Evolutionary conservation across 2,888 invertebrate species (phyloP), one percentile per base, ranked within the genome.

Genomic region (Drosophila hamatofila): DNA sequence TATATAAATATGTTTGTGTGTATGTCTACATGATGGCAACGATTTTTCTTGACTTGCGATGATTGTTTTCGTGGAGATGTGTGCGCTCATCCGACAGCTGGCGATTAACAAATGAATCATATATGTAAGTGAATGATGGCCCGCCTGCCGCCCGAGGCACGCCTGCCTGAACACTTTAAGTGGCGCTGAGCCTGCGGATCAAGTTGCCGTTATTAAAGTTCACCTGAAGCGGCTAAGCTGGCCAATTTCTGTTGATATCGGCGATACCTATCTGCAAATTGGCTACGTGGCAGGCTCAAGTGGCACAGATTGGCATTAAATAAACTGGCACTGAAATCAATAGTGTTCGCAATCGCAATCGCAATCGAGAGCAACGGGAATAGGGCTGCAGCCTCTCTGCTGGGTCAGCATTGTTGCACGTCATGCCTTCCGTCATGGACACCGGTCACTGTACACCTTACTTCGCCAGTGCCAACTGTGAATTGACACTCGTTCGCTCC

Each of bases 71-170:
- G 74, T 72, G 74, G 72, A 63, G 62, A 49, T 61, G 71, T 60
- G 61, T 71, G 64, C 51, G 68, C 66, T 55, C 51, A 57, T 51
- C 80, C 75, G 84, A 82, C 84, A 84, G 87, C 82, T 69, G 82
- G 80, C 87, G 84, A 84, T 84, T 84, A 87, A 73, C 84, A 82
- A 85, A 87, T 84, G 84, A 84, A 84, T 84, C 82, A 80, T 78
- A 64, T 66, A 42, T 21, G 30, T 42, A 73, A 75, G 80, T 87
- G 87, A 84, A 80, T 82, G 84, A 82, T 80, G 78, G 68, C 46
- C 33, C 58, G 25, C 12, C 37, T 4, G 9, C 21, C 23, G 12
- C 5, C 21, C 18, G 9, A 18, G 9, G n/a, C 49, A 61, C 57
- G 58, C 27, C 41, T 61, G 44, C 46, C 51, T 52, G 46, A 63